These are phyloP conservation scores for Dexiosoma caninum DNA, from an alignment of 2,888 invertebrate species.

Conservation along the genomic window DNA sequence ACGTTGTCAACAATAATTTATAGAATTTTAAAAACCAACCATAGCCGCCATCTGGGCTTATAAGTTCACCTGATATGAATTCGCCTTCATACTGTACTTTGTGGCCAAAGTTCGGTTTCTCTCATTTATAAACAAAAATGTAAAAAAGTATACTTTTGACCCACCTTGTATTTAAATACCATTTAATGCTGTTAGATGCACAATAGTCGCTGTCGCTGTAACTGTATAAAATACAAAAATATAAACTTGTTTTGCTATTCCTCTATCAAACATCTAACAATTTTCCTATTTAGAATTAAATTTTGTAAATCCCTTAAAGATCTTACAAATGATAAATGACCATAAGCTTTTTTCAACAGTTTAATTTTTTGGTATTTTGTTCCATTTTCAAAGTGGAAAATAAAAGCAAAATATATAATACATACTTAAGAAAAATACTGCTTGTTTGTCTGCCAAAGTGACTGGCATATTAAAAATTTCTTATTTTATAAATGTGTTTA, in stretches of 20 bases:
- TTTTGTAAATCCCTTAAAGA: slow-evolving; percentile 63
- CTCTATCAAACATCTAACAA: slow-evolving; percentile 2
- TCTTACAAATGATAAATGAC: slow-evolving; percentile 65
- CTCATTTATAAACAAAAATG: no score
- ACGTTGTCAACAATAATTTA: no score
- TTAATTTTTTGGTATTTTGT: slow-evolving; percentile 22
- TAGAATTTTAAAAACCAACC: no score
- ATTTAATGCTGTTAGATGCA: no score
- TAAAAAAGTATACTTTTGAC: no score
- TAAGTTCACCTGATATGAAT: no score
- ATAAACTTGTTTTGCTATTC: background rate
- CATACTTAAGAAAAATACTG: background rate
- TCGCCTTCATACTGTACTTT: no score
- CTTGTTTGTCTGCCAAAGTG: slow-evolving; percentile 26
- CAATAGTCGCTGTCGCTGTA: no score
- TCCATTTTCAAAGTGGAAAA: background rate
- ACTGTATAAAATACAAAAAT: no score
- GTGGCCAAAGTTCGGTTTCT: no score
- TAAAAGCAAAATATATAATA: background rate
- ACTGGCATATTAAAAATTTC: slow-evolving; percentile 36
- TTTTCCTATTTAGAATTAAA: slow-evolving; percentile 40
- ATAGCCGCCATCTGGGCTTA: no score
- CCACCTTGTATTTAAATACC: no score
- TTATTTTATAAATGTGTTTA: slow-evolving; percentile 12
- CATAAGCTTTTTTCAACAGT: slow-evolving; percentile 41